phyloP scores from a whole-genome alignment of 2,888 invertebrate species.

The Oasisia sp. region DNA sequence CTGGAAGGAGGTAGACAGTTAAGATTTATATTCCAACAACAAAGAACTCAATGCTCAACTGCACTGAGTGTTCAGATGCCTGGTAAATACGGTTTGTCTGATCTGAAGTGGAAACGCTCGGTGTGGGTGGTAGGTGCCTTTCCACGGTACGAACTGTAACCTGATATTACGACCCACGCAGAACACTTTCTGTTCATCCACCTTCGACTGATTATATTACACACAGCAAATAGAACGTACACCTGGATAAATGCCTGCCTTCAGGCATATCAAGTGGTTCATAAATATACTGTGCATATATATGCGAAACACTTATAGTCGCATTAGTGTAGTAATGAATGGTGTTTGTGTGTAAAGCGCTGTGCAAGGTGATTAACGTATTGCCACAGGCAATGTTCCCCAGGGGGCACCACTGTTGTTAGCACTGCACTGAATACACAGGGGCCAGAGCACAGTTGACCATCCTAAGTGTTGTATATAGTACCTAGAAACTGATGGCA shows the following conservation, averaged over 20 bases:
- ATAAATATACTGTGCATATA: not conserved
- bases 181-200: not conserved
- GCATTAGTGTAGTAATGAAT: not conserved
- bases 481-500: no score
- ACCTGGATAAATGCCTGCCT: not conserved
- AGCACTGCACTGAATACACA: not conserved
- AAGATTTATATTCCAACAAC: not conserved
- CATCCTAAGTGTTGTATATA: no score
- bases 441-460: no score
- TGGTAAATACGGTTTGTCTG: not conserved
- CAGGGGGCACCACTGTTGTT: slow-evolving; percentile 6
- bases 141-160: not conserved
- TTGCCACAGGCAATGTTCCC: not conserved
- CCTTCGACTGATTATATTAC: not conserved
- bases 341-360: not conserved
- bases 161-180: not conserved
- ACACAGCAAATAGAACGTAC: not conserved
- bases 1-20: not conserved
- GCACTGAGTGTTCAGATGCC: not conserved
- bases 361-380: not conserved
- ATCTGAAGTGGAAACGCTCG: not conserved
- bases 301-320: not conserved
- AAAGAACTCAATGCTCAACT: not conserved
- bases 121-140: not conserved
- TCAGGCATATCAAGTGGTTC: not conserved